Percentiles rank a stretch among this genome's conserved stretches.
phyloP scores from a whole-genome alignment of 2,113 vertebrate species.

The Alethe castanea region DNA sequence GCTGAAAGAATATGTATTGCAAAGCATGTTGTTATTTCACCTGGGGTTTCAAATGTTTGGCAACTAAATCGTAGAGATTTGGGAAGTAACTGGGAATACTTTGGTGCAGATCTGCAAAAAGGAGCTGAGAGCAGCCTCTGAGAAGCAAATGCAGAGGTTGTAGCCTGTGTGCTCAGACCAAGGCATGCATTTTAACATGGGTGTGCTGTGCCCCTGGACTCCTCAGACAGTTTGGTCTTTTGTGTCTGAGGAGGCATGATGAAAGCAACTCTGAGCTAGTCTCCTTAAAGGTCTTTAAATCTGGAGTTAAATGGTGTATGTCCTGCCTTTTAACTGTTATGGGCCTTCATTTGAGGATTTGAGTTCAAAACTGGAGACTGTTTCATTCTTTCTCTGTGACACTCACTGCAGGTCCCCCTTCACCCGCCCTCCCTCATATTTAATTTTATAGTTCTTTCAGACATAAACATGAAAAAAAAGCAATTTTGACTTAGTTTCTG shows the following conservation, averaged over 20 bases:
- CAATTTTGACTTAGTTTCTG: constrained; percentile 71
- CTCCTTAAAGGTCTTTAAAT: constrained; percentile 24
- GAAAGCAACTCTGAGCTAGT: neutral
- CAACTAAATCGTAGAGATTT: neutral
- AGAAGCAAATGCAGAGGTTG: neutral
- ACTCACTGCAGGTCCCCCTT: constrained; percentile 44
- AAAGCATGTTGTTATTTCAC: neutral
- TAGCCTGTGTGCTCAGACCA: neutral
- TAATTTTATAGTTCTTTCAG: constrained; percentile 72
- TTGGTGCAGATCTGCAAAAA: neutral
- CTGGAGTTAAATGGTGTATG: neutral
- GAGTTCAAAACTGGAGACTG: neutral
- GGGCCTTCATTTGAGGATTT: constrained; percentile 28
- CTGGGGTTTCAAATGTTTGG: neutral
- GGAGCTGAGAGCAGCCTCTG: neutral
- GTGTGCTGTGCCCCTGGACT: neutral
- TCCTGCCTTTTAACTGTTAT: constrained; percentile 27
- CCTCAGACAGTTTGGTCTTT: neutral
- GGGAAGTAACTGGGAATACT: neutral
- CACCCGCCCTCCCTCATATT: constrained; percentile 44
- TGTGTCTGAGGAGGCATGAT: neutral
- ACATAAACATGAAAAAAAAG: constrained; percentile 71
- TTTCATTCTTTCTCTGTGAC: constrained; percentile 60
- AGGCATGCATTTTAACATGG: neutral
- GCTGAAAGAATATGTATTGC: neutral